Evolutionary conservation across 2,888 invertebrate genomes (phyloP).

Genomic region (Arge pagana): DNA sequence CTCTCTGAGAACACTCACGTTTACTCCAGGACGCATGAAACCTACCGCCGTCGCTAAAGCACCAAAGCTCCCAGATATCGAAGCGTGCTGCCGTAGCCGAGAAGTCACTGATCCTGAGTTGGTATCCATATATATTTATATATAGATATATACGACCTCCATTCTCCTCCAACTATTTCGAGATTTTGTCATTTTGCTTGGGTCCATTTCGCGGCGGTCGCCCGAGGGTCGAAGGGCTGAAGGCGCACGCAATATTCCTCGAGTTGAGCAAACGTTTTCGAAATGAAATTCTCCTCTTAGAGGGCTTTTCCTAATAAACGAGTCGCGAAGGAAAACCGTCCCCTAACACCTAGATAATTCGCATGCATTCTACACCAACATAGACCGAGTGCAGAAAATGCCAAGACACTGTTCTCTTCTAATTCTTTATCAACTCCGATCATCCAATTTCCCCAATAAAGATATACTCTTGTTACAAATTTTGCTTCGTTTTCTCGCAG

Average conservation of each 20-base stretch:
- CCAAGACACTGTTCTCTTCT: no score
- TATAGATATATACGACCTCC: no score
- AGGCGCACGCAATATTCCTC: neutral
- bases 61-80: conserved; percentile 76
- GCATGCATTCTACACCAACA: no score
- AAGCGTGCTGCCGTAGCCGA: conserved; percentile 71
- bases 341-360: no score
- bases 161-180: neutral
- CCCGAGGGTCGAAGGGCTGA: neutral
- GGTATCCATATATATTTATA: conserved; percentile 13
- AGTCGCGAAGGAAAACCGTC: no score
- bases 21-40: conserved; percentile 69
- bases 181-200: conserved; percentile 11
- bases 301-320: conserved; percentile 41
- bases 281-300: neutral
- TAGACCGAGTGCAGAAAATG: no score
- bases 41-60: conserved; percentile 64
- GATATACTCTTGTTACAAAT: no score
- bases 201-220: neutral
- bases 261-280: neutral
- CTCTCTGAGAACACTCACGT: conserved; percentile 72
- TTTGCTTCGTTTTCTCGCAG: no score
- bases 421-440: no score
- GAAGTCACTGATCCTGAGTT: conserved; percentile 72
- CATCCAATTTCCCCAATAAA: no score